Evolutionary conservation across 2,888 invertebrate species (phyloP).

Genomic region (Sinelater perroti): DNA sequence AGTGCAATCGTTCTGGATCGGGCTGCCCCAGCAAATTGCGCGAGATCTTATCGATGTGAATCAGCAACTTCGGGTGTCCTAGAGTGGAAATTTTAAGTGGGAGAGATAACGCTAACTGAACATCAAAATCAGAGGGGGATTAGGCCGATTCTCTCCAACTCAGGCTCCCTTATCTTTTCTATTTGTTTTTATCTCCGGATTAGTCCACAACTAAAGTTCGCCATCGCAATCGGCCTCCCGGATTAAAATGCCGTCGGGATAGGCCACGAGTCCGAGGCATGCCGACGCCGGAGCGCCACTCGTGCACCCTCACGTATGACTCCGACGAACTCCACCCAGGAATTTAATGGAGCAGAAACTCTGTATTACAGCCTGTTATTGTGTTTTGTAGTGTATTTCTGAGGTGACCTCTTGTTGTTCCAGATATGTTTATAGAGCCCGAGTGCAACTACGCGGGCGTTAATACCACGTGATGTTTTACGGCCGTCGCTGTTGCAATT

Average conservation of each 20-base stretch:
- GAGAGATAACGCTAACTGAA: conserved; percentile 29
- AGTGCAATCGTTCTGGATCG: too few relatives aligned
- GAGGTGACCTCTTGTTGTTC: conserved; percentile 27
- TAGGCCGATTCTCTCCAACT: conserved; percentile 18
- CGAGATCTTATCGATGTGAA: conserved; percentile 22
- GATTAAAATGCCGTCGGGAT: conserved; percentile 10
- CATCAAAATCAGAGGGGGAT: conserved; percentile 25
- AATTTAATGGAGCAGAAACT: conserved; percentile 36
- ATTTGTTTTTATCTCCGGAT: conserved; percentile 21
- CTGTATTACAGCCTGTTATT: conserved; percentile 31
- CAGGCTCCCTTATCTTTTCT: conserved; percentile 9
- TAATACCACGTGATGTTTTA: conserved; percentile 10
- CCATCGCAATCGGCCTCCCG: conserved; percentile 1
- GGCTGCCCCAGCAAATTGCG: conserved; percentile 25
- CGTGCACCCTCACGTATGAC: conserved; percentile 23
- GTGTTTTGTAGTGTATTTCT: conserved; percentile 32
- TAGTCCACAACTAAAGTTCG: conserved; percentile 18
- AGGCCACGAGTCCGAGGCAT: conserved; percentile 25
- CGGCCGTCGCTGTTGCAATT: background rate
- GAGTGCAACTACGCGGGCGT: conserved; percentile 20
- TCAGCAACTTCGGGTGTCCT: conserved; percentile 22
- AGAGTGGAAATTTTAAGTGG: conserved; percentile 34
- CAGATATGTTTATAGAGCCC: conserved; percentile 29
- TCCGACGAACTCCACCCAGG: conserved; percentile 24
- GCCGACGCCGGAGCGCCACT: conserved; percentile 21